Evolutionary conservation across 2,888 invertebrate genomes (phyloP).

Genomic region (Platycnemis pennipes): DNA sequence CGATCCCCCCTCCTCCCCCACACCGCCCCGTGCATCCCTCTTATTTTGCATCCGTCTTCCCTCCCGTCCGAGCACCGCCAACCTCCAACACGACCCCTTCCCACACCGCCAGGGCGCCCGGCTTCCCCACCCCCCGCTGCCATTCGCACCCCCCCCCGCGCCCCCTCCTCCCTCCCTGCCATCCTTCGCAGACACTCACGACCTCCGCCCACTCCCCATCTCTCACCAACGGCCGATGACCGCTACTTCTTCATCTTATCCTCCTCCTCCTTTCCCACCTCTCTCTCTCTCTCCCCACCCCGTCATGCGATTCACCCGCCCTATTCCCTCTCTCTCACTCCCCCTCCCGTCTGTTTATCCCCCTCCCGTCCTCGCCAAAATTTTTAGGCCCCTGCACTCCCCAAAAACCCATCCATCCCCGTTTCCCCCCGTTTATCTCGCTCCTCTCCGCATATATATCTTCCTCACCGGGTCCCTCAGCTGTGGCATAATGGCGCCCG

Average conservation of each 20-base stretch:
- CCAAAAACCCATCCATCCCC: neutral
- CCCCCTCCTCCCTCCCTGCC: neutral
- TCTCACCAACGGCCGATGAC: conserved; percentile 64
- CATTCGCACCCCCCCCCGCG: neutral
- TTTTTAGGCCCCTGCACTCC: neutral
- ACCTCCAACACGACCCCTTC: neutral
- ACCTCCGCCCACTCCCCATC: conserved; percentile 63
- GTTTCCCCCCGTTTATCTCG: neutral
- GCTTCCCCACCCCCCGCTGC: neutral
- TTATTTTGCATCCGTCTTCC: neutral
- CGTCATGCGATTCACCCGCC: neutral
- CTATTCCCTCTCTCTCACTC: neutral
- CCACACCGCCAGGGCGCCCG: neutral
- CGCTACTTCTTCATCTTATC: conserved; percentile 21
- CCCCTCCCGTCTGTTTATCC: neutral
- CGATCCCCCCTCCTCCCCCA: no score
- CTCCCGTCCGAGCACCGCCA: neutral
- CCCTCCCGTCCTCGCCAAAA: neutral
- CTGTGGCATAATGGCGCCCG: neutral
- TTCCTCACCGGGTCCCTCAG: neutral
- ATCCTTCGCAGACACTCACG: conserved; percentile 56
- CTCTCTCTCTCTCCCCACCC: neutral
- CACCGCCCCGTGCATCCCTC: neutral
- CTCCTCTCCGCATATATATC: neutral
- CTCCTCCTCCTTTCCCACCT: neutral